phyloP scores from a whole-genome alignment of 1,140 invertebrate genomes.

The Alviniconcha marisindica region DNA sequence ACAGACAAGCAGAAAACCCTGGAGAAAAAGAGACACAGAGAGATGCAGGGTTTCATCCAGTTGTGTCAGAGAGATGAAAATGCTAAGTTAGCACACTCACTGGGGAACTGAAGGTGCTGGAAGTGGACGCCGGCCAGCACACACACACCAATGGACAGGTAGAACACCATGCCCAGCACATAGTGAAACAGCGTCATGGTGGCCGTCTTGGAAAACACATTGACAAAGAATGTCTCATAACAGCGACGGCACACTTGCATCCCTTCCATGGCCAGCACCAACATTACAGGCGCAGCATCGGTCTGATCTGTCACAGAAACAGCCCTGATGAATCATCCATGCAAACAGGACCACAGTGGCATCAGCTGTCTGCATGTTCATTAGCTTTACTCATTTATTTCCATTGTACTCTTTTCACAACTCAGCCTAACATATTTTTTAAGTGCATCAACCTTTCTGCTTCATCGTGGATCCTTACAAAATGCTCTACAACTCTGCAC shows the following conservation, averaged over 20 bases:
- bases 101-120: background rate
- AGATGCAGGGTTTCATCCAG: background rate
- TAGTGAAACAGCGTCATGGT: slow-evolving; percentile 32
- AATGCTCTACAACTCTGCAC: too few relatives aligned
- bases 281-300: slow-evolving; percentile 1
- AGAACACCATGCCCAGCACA: slow-evolving; percentile 26
- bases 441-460: too few relatives aligned
- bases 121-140: slow-evolving; percentile 17
- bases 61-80: background rate
- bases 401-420: too few relatives aligned
- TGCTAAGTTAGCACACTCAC: background rate
- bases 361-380: too few relatives aligned
- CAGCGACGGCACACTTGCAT: slow-evolving; percentile 32
- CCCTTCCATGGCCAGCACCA: slow-evolving; percentile 35
- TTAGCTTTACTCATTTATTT: too few relatives aligned
- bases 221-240: slow-evolving; percentile 42
- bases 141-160: background rate
- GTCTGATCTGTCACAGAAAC: background rate
- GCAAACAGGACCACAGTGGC: too few relatives aligned
- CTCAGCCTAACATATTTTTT: too few relatives aligned
- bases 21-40: background rate
- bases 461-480: too few relatives aligned
- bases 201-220: background rate
- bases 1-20: background rate
- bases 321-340: too few relatives aligned